Evolutionary conservation across 2,797 vertebrate species (phyloP).

Genomic region (Coranthus polyacanthus): DNA sequence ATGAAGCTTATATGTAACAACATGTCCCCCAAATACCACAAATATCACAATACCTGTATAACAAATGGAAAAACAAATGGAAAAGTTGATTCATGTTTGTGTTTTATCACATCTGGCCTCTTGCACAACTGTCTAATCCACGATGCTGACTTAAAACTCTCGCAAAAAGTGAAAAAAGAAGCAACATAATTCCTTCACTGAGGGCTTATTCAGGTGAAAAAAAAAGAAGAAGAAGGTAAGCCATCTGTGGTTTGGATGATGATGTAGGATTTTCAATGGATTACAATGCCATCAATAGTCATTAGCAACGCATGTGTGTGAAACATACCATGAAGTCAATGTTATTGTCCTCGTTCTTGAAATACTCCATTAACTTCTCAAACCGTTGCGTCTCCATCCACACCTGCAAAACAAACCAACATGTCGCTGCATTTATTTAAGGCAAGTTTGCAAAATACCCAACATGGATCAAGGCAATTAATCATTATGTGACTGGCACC

Average conservation of each 20-base stretch:
- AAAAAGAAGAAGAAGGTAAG: not conserved
- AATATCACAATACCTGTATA: not conserved
- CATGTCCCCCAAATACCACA: not conserved
- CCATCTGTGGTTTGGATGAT: slow-evolving; percentile 9
- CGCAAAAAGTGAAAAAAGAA: slow-evolving; percentile 3
- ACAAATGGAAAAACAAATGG: not conserved
- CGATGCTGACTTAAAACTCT: slow-evolving; percentile 9
- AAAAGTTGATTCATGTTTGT: not conserved
- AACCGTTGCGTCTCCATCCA: slow-evolving; percentile 94
- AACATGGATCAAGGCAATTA: too few relatives aligned
- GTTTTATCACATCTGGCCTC: slow-evolving; percentile 11
- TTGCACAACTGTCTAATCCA: not conserved
- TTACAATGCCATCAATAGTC: slow-evolving; percentile 40
- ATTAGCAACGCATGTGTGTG: slow-evolving; percentile 34
- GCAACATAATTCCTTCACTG: slow-evolving; percentile 16
- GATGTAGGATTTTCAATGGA: slow-evolving; percentile 17
- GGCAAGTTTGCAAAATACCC: not conserved
- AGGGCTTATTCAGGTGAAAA: slow-evolving; percentile 3
- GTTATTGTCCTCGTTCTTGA: slow-evolving; percentile 97
- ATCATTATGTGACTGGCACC: too few relatives aligned
- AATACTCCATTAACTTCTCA: slow-evolving; percentile 97
- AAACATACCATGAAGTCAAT: slow-evolving; percentile 95
- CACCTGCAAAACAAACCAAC: slow-evolving; percentile 85
- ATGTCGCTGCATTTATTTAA: not conserved
- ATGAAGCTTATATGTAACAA: not conserved